Conservation (phyloP, 2,797 vertebrate genomes). For the Pangasius sanitwongsei region DNA sequence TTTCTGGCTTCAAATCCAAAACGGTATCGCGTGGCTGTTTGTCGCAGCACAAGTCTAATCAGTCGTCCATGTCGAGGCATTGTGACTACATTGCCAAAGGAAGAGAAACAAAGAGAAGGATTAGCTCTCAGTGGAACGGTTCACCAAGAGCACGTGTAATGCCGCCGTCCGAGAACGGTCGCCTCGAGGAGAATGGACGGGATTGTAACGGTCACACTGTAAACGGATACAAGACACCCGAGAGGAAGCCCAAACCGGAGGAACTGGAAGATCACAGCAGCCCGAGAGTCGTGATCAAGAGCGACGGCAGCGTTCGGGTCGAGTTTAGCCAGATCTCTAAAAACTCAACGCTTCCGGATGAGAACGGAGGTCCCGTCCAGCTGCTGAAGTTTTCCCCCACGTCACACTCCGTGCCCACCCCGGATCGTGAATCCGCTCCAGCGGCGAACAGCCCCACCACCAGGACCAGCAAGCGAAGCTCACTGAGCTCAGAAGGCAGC, state of each 20-base stretch:
- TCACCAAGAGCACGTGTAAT: conserved; percentile 50
- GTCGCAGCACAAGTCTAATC: conserved; percentile 75
- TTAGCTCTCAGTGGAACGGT: conserved; percentile 13
- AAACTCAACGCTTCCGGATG: conserved; percentile 70
- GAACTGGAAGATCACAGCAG: conserved; percentile 76
- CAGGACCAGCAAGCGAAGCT: conserved; percentile 88
- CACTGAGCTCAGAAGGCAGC: conserved; percentile 89
- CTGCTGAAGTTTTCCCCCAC: conserved; percentile 90
- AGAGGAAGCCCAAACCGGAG: conserved; percentile 70
- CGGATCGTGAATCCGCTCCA: conserved; percentile 57
- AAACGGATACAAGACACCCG: conserved; percentile 74
- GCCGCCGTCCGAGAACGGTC: conserved; percentile 68
- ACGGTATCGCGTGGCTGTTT: conserved; percentile 76
- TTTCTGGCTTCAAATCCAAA: conserved; percentile 72
- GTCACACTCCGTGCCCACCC: conserved; percentile 73
- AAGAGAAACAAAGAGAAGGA: conserved; percentile 34
- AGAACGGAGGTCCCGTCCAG: conserved; percentile 84
- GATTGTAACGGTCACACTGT: conserved; percentile 65
- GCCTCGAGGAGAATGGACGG: conserved; percentile 62
- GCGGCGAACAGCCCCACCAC: conserved; percentile 64
- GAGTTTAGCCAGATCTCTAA: conserved; percentile 82
- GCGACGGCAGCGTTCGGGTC: conserved; percentile 84
- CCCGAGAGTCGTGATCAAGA: conserved; percentile 86
- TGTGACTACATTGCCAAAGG: conserved; percentile 66
- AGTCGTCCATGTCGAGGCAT: conserved; percentile 77